Conservation (phyloP, 1,140 invertebrate genomes). For the Pachypsylla venusta region DNA sequence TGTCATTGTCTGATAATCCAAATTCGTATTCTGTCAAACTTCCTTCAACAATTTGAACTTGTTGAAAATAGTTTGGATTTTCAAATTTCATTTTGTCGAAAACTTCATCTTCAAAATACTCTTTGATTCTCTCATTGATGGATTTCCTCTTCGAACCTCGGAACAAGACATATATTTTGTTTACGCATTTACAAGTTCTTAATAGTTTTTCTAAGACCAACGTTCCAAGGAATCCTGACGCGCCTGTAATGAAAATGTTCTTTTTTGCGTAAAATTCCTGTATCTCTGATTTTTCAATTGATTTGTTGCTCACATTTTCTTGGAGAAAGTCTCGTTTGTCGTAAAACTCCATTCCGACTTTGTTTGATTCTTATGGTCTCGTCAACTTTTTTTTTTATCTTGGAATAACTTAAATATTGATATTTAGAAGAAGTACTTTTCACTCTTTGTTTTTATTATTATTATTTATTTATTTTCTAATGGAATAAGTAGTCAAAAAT, state of each 20-base stretch:
- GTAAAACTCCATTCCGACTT: conserved; percentile 4
- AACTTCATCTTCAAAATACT: conserved; percentile 32
- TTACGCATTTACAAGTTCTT: conserved; percentile 47
- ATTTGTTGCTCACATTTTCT: not conserved
- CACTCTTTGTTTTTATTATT: too few relatives aligned
- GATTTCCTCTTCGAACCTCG: conserved; percentile 50
- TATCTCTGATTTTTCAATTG: conserved; percentile 20
- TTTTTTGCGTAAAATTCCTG: conserved; percentile 39
- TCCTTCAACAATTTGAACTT: conserved; percentile 8
- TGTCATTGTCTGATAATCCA: not conserved
- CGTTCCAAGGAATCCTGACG: conserved; percentile 54
- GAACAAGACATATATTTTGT: conserved; percentile 48
- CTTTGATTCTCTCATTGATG: conserved; percentile 36
- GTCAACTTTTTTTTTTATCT: too few relatives aligned
- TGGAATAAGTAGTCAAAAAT: too few relatives aligned
- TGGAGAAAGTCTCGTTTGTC: not conserved
- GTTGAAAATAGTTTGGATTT: not conserved
- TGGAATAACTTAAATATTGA: too few relatives aligned
- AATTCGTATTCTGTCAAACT: conserved; percentile 10
- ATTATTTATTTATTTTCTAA: too few relatives aligned
- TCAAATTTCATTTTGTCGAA: not conserved
- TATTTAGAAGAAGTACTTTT: too few relatives aligned
- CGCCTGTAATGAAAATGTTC: conserved; percentile 39
- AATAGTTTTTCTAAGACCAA: conserved; percentile 63
- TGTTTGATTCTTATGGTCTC: too few relatives aligned